Conservation (phyloP, 2,797 vertebrate species). For the Naso thynnoides region DNA sequence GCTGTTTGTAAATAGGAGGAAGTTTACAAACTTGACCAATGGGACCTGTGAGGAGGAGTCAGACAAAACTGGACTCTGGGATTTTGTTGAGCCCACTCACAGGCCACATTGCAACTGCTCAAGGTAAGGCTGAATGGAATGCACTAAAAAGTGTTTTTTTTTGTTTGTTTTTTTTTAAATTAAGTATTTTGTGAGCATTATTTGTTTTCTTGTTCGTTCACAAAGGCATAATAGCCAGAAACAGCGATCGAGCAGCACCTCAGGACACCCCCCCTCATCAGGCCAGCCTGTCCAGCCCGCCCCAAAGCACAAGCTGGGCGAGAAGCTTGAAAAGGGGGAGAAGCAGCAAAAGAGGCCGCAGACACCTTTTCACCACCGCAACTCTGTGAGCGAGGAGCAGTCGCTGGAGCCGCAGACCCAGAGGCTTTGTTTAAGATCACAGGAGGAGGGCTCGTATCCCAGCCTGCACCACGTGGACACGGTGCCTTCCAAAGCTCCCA, state of each 20-base stretch:
- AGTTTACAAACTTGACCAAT: conserved; percentile 92
- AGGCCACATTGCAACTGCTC: conserved; percentile 94
- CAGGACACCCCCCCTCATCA: conserved; percentile 90
- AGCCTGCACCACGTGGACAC: conserved; percentile 90
- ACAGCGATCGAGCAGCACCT: conserved; percentile 91
- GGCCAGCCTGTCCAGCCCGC: conserved; percentile 90
- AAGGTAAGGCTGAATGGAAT: conserved; percentile 82
- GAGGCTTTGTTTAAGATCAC: conserved; percentile 90
- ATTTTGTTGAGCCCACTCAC: conserved; percentile 95
- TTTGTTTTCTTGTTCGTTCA: conserved; percentile 16
- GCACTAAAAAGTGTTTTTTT: background rate
- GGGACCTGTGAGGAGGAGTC: conserved; percentile 92
- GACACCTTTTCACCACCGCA: conserved; percentile 97
- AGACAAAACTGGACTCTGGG: conserved; percentile 93
- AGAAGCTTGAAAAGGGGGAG: conserved; percentile 97
- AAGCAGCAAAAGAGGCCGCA: conserved; percentile 98
- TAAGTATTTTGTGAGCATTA: background rate
- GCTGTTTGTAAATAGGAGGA: conserved; percentile 85
- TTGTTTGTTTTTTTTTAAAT: background rate
- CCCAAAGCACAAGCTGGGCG: conserved; percentile 95
- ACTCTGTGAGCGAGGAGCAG: conserved; percentile 91
- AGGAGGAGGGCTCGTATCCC: conserved; percentile 92
- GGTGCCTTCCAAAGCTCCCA: conserved; percentile 89
- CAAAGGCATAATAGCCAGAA: conserved; percentile 94
- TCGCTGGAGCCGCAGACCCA: conserved; percentile 91